Evolutionary conservation across 2,888 invertebrate genomes (phyloP).

Genomic region (Nineta flava): DNA sequence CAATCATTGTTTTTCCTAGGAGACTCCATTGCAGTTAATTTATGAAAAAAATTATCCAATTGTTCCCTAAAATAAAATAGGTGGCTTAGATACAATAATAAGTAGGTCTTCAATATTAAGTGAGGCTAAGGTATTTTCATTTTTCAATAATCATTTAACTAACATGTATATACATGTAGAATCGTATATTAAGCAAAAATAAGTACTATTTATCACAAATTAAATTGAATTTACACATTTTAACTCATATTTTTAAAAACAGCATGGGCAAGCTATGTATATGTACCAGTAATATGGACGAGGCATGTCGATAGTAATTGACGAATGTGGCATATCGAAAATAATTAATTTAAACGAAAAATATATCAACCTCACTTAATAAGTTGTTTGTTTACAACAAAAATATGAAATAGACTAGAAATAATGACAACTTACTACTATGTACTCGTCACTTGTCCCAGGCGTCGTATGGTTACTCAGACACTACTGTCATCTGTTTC

Average conservation of each 20-base stretch:
- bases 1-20: slow-evolving; percentile 69
- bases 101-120: slow-evolving; percentile 1
- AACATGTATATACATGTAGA: too few relatives aligned
- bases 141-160: too few relatives aligned
- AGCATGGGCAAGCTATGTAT: slow-evolving; percentile 7
- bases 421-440: slow-evolving; percentile 12
- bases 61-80: slow-evolving; percentile 13
- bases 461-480: slow-evolving; percentile 11
- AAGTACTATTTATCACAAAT: too few relatives aligned
- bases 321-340: slow-evolving; percentile 4
- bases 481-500: slow-evolving; percentile 2
- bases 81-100: neutral
- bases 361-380: neutral
- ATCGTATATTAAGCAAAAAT: too few relatives aligned
- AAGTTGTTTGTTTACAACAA: slow-evolving; percentile 4
- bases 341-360: neutral
- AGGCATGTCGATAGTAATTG: slow-evolving; percentile 5
- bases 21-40: slow-evolving; percentile 43
- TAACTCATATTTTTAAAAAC: neutral
- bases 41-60: slow-evolving; percentile 30
- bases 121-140: slow-evolving; percentile 1
- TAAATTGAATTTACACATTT: too few relatives aligned
- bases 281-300: slow-evolving; percentile 6
- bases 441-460: slow-evolving; percentile 11
- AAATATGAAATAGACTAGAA: slow-evolving; percentile 6